Conservation (phyloP, 2,797 vertebrate species). For the Sebastolobus alascanus region DNA sequence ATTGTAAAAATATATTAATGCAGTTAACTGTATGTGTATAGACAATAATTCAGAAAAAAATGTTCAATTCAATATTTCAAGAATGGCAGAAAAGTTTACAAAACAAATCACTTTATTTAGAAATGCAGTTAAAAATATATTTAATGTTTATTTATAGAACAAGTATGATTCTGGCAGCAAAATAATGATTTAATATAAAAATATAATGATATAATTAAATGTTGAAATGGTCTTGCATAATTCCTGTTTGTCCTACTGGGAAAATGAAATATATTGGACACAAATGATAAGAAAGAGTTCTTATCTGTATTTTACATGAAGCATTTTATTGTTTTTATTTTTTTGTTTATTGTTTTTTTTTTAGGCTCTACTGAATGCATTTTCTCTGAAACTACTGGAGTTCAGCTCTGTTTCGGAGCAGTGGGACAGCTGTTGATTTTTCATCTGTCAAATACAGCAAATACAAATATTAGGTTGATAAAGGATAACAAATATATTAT, state of each 20-base stretch:
- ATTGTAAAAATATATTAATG: background rate
- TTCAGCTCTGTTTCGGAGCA: slow-evolving; percentile 19
- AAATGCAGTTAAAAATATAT: background rate
- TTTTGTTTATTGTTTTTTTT: background rate
- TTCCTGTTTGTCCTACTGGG: too few relatives aligned
- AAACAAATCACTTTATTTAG: background rate
- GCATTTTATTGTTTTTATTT: rapidly evolving
- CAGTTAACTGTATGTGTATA: background rate
- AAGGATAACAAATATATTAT: background rate
- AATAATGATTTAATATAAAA: background rate
- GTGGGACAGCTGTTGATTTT: slow-evolving; percentile 23
- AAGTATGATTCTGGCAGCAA: background rate
- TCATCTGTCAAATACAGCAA: background rate
- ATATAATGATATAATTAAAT: background rate
- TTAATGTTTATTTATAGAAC: background rate
- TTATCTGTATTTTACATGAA: background rate
- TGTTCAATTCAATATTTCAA: background rate
- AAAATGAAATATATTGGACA: background rate
- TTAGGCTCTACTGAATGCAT: slow-evolving; percentile 22
- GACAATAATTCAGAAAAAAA: background rate
- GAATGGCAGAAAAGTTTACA: background rate
- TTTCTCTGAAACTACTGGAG: background rate
- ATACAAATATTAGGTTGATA: rapidly evolving
- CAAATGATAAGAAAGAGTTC: background rate
- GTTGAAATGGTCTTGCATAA: background rate